Evolutionary conservation across 2,888 invertebrate species (phyloP).

Genomic region (Himalopsyche kuldschensis): DNA sequence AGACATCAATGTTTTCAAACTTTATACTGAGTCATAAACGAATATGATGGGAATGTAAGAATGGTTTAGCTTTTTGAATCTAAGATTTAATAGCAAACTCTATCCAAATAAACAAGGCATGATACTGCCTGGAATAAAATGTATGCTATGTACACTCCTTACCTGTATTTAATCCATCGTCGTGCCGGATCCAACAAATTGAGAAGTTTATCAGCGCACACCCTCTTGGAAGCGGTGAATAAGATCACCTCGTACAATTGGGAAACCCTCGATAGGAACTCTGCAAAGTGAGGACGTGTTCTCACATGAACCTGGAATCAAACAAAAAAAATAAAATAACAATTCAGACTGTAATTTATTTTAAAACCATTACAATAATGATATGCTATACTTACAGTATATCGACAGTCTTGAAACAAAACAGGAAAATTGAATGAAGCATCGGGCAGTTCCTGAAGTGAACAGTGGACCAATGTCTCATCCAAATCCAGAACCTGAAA

Average conservation of each 20-base stretch:
- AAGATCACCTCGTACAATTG: slow-evolving; percentile 88
- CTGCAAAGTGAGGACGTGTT: slow-evolving; percentile 87
- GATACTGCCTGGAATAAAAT: no score
- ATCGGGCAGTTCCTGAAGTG: slow-evolving; percentile 86
- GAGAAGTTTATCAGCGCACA: slow-evolving; percentile 91
- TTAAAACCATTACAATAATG: no score
- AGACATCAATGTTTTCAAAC: no score
- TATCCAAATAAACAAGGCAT: no score
- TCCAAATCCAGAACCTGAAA: slow-evolving; percentile 68
- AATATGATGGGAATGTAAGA: no score
- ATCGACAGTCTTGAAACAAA: slow-evolving; percentile 86
- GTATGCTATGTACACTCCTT: not conserved
- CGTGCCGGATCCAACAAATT: slow-evolving; percentile 89
- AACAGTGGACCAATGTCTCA: slow-evolving; percentile 95
- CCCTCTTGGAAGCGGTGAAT: slow-evolving; percentile 94
- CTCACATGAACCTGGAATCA: slow-evolving; percentile 67
- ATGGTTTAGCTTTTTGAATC: no score
- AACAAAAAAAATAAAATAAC: no score
- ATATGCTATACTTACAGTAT: slow-evolving; percentile 63
- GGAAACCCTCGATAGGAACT: slow-evolving; percentile 88
- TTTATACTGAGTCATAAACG: no score
- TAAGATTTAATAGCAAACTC: no score
- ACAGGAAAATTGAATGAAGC: slow-evolving; percentile 94
- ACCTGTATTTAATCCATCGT: slow-evolving; percentile 80
- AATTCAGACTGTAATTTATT: no score